A percentile compares a stretch with the other conserved stretches of the same genome.
Conservation (phyloP, 2,888 invertebrate genomes). For the Calliphora vomitoria region DNA sequence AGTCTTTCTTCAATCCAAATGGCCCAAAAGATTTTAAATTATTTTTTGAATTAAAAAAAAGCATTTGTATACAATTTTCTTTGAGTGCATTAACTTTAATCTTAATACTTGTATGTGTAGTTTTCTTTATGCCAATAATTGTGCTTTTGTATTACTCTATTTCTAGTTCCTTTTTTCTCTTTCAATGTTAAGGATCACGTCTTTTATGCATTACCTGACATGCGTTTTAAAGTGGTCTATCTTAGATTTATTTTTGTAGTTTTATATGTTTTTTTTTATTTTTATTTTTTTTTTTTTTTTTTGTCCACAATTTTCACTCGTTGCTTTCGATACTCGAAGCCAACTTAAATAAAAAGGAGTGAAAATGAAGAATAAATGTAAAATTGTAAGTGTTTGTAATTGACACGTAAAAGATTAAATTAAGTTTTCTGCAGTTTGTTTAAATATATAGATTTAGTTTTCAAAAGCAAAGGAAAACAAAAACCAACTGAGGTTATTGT, state of each 20-base stretch:
- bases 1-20: too few relatives aligned
- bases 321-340: background rate
- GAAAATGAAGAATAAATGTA: conserved; percentile 24
- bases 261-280: too few relatives aligned
- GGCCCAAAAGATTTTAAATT: too few relatives aligned
- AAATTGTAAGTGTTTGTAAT: conserved; percentile 62
- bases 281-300: too few relatives aligned
- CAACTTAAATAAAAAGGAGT: background rate
- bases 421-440: conserved; percentile 57
- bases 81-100: background rate
- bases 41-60: background rate
- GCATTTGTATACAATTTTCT: background rate
- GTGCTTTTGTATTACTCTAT: background rate
- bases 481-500: conserved; percentile 3
- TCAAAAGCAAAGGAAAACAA: background rate
- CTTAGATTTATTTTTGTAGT: conserved; percentile 8
- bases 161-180: background rate
- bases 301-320: background rate
- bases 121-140: background rate
- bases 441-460: conserved; percentile 41
- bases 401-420: conserved; percentile 73
- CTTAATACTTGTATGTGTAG: background rate
- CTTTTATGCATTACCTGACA: conserved; percentile 68
- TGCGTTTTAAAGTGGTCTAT: conserved; percentile 63
- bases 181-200: conserved; percentile 69